phyloP scores from a whole-genome alignment of 2,797 vertebrate genomes.

The Premnoplex brunnescens region DNA sequence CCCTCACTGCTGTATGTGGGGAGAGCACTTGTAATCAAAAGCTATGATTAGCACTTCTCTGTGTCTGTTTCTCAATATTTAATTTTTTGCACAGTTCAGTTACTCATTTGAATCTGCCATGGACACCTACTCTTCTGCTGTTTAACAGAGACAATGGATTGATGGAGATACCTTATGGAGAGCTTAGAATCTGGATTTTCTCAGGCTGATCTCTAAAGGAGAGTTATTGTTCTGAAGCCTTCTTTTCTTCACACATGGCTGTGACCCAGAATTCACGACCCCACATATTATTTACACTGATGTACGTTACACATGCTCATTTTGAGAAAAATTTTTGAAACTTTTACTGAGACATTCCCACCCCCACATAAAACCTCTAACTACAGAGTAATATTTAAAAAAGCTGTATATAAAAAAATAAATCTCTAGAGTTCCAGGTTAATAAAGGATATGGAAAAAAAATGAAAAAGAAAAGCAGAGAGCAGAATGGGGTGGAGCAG shows the following conservation, averaged over 20 bases:
- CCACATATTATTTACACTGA: neutral
- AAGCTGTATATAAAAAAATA: neutral
- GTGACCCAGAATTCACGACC: neutral
- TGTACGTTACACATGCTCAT: neutral
- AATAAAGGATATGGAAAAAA: neutral
- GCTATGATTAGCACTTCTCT: neutral
- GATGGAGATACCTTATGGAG: neutral
- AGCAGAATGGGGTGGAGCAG: neutral
- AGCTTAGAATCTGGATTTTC: neutral
- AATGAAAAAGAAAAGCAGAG: neutral
- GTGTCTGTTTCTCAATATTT: neutral
- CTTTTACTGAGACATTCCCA: neutral
- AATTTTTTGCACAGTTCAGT: neutral
- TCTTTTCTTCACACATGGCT: neutral
- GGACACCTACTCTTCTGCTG: neutral
- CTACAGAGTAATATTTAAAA: neutral
- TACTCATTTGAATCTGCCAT: neutral
- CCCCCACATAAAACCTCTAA: neutral
- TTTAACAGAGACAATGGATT: neutral
- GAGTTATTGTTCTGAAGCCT: neutral
- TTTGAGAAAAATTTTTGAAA: neutral
- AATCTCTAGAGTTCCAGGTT: neutral
- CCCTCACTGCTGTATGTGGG: neutral
- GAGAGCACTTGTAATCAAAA: neutral
- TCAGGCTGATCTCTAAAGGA: neutral